Base-by-base conservation (phyloP, 2,797 vertebrate species). In the Hozukius guyotensis region DNA sequence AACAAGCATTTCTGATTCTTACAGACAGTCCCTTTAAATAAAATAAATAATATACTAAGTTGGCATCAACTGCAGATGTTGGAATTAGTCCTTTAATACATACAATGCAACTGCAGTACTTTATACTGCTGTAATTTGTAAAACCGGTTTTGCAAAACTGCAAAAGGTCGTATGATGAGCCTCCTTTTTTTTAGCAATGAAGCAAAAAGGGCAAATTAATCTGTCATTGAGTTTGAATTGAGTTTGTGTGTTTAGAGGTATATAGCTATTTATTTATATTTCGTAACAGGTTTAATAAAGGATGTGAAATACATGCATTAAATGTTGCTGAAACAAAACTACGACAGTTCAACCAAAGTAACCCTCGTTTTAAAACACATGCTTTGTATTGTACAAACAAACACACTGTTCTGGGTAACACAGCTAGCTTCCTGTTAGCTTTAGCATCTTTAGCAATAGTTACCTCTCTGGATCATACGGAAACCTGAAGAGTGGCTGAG, bases 401-500 rank as follows among this genome's bases (percentile, higher is more conserved):
- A 22, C 9, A 14, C 11, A 8, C 4, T 24, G 6, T 13, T 38
- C 1, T 10, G 16, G 8, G 5, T 31, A 29, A 34, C 36, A 24
- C 25, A 49, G 32, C 67, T 18, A 56, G n/a, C 34, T 71, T 66
- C 61, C 22, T 27, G 20, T 49, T 67, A 10, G 57, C 34, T 25
- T 53, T 77, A 81, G 85, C 86, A 77, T 72, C 12, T 25, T 75
- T 82, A 82, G 66, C 73, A 56, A 59, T 20, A 70, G 24, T 94
- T 92, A 96, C 96, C 96, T 95, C 82, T 94, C 90, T 13, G 93
- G 87, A 63, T 97, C 95, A 29, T 75, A 87, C 20, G 96, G 96
- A 77, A 97, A 97, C 82, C 96, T 91, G 93, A 97, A 97, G 75
- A 97, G 96, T 2, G 95, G 94, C 77, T 95, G 78, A 3, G 88